Base-by-base conservation (phyloP, 2,888 invertebrate species). In the Leptopilina syphax region DNA sequence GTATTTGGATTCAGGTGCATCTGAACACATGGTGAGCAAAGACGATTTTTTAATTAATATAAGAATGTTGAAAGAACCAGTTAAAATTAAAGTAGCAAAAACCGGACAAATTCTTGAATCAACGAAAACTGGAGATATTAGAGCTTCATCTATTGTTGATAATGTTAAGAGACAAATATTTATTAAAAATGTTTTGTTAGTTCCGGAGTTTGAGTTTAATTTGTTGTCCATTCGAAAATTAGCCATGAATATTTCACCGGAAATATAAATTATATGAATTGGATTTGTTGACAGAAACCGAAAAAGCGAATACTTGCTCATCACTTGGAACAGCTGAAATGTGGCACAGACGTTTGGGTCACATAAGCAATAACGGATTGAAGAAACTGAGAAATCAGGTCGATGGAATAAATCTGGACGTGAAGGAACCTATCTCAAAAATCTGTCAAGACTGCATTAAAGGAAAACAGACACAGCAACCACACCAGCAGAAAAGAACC, bases 1-100 rank as follows among this genome's bases (percentile, higher is more conserved):
- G 85, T 81, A 73, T 73, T 67, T 87, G 24, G 86, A 88, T 76
- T 86, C 86, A 2, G 87, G 87, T 24, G 83, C 87, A 4, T 83
- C 85, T 9, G 84, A 87, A 79, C 86, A 87, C 81, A 41, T 86
- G 66, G 77, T 84, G 1, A 82, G 66, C 47, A 50, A 47, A 6
- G 60, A 50, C 1, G 68, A 73, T 44, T 10, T 63, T 4, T 70
- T 87, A 41, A 67, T 47, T 24, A 85, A 85, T 68, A 41, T 70
- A 24, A 82, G n/a, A 54, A 73, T 57, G 27, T 67, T 86, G 27
- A 63, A 82, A 13, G 77, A 34, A 9, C 85, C 84, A 34, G 63
- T 85, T 24, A 83, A 82, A 76, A 85, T 84, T 12, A 83, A 81
- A 76, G 83, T 84, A 41, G 84, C 85, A 54, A 85, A 85, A 80